phyloP scores from a whole-genome alignment of 2,113 vertebrate genomes.

The Grammomys surdaster region DNA sequence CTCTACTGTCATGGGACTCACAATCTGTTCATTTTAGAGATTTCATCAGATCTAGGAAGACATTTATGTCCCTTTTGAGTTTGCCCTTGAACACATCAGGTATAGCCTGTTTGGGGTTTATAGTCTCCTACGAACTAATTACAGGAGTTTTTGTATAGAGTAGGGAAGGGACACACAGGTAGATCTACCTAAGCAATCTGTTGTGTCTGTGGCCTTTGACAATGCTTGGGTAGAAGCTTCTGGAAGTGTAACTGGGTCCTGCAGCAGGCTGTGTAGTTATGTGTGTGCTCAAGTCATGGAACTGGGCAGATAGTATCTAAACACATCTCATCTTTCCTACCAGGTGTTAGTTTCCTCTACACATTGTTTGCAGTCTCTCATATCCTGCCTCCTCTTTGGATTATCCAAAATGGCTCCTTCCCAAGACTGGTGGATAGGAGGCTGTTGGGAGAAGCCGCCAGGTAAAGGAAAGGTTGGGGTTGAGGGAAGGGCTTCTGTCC shows the following conservation, averaged over 20 bases:
- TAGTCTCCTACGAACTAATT: background rate
- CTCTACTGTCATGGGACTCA: background rate
- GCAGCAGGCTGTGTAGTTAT: background rate
- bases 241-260: background rate
- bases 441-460: background rate
- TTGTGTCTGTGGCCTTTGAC: background rate
- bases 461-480: background rate
- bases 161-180: too few species aligned
- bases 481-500: background rate
- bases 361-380: background rate
- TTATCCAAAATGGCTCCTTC: background rate
- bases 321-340: background rate
- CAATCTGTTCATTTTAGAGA: background rate
- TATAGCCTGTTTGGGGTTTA: background rate
- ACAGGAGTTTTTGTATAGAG: background rate
- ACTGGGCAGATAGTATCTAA: background rate
- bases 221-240: background rate
- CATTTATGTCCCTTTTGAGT: slow-evolving; percentile 38
- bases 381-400: background rate
- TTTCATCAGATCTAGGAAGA: background rate
- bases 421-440: background rate
- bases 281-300: background rate
- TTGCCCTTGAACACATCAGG: slow-evolving; percentile 25
- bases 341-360: background rate
- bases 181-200: background rate